These are phyloP conservation scores for Apamea crenata DNA, from an alignment of 2,888 invertebrate species.

Conservation along the genomic window DNA sequence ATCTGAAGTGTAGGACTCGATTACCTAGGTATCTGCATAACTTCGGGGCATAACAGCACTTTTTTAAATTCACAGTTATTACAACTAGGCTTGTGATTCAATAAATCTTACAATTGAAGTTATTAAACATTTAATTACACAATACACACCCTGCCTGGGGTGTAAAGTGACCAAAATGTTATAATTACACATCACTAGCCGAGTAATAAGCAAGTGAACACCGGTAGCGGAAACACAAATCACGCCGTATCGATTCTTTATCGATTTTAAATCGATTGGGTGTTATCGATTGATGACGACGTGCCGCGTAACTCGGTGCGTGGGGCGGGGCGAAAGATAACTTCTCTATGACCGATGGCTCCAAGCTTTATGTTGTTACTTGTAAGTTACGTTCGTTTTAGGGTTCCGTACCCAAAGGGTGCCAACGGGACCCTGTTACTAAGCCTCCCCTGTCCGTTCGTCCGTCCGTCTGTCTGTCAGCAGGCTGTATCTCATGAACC, in stretches of 20 bases:
- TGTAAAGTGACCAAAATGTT: conserved; percentile 30
- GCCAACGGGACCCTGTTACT: no score
- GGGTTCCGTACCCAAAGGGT: background rate
- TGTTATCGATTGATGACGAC: conserved; percentile 54
- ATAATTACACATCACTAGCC: conserved; percentile 50
- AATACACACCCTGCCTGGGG: conserved; percentile 13
- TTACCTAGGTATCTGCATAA: background rate
- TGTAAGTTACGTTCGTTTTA: background rate
- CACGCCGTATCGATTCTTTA: conserved; percentile 72
- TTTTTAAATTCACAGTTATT: background rate
- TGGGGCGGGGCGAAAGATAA: conserved; percentile 38
- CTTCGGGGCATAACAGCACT: conserved; percentile 1
- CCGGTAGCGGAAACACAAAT: conserved; percentile 86
- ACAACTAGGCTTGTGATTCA: conserved; percentile 17
- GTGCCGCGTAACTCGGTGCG: conserved; percentile 63
- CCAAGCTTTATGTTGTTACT: conserved; percentile 1
- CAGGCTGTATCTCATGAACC: background rate
- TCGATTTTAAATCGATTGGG: conserved; percentile 60
- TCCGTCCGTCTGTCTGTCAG: no score
- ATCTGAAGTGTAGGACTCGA: no score
- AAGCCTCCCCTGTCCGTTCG: no score
- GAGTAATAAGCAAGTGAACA: conserved; percentile 75
- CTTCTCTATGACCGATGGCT: conserved; percentile 50
- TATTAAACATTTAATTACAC: conserved; percentile 42
- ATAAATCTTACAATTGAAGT: conserved; percentile 38